Percentiles rank a stretch among this genome's conserved stretches.
These are phyloP conservation scores for Leucoma salicis DNA, from an alignment of 2,888 invertebrate species.

Conservation along the genomic window DNA sequence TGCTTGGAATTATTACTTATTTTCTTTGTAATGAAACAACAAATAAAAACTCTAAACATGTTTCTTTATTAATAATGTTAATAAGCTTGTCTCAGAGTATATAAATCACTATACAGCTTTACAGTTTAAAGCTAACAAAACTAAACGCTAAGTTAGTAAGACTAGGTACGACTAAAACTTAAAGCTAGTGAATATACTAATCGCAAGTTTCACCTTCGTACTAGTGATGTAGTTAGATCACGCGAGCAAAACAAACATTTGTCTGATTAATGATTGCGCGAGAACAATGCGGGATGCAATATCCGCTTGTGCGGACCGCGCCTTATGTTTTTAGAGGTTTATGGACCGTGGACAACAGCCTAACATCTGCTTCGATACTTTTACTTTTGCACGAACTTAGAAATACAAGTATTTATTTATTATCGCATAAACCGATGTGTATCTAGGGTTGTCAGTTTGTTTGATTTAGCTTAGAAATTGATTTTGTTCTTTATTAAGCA, in stretches of 20 bases:
- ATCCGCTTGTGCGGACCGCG: slow-evolving; percentile 52
- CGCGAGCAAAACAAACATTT: slow-evolving; percentile 40
- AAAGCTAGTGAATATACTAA: too few species aligned
- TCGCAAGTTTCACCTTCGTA: slow-evolving; percentile 30
- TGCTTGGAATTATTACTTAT: too few species aligned
- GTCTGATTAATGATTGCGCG: slow-evolving; percentile 46
- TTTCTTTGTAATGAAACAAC: too few species aligned
- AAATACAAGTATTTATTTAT: slow-evolving; percentile 5
- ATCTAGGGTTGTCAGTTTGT: not conserved
- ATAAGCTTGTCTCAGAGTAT: too few species aligned
- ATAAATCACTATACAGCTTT: too few species aligned
- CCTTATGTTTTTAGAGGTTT: slow-evolving; percentile 37
- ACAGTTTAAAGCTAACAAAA: too few species aligned
- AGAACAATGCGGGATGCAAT: slow-evolving; percentile 60
- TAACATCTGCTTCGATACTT: slow-evolving; percentile 34
- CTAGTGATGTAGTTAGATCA: slow-evolving; percentile 36
- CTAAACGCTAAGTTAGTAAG: too few species aligned
- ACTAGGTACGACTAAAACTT: too few species aligned
- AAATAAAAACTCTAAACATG: too few species aligned
- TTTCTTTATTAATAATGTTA: too few species aligned
- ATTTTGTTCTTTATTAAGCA: too few species aligned
- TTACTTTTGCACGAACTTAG: slow-evolving; percentile 27
- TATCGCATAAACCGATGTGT: slow-evolving; percentile 1
- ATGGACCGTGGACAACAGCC: slow-evolving; percentile 40
- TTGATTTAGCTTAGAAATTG: too few species aligned